These are phyloP conservation scores for Papilio polytes DNA, from an alignment of 1,140 invertebrate species.

Conservation along the genomic window DNA sequence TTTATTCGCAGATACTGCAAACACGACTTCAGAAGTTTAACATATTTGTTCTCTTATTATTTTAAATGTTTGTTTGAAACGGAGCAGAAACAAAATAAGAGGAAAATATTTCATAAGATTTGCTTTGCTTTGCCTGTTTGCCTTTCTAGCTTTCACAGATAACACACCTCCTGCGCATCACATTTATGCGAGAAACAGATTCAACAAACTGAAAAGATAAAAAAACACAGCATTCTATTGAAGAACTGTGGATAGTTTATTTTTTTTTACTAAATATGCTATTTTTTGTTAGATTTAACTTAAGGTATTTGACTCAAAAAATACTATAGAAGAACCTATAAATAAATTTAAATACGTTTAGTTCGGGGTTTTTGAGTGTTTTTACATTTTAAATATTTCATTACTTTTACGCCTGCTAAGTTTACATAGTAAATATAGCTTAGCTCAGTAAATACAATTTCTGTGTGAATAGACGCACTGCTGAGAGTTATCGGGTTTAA, in stretches of 20 bases:
- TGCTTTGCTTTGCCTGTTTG: constrained; percentile 23
- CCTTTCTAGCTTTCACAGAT: constrained; percentile 32
- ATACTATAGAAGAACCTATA: too few relatives aligned
- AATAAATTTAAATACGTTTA: too few relatives aligned
- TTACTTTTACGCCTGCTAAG: too few relatives aligned
- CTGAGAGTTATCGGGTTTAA: too few relatives aligned
- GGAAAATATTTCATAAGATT: constrained; percentile 25
- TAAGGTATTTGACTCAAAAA: too few relatives aligned
- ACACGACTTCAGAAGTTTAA: constrained; percentile 36
- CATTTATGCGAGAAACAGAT: not conserved
- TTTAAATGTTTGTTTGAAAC: constrained; percentile 19
- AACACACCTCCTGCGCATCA: constrained; percentile 5
- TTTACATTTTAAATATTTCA: too few relatives aligned
- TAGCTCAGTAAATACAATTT: too few relatives aligned
- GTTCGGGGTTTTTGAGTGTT: too few relatives aligned
- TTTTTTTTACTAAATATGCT: not conserved
- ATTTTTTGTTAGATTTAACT: too few relatives aligned
- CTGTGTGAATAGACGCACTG: too few relatives aligned
- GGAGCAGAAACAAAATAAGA: constrained; percentile 23
- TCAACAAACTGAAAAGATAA: not conserved
- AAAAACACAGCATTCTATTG: not conserved
- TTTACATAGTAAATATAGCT: too few relatives aligned
- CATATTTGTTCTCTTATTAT: constrained; percentile 39
- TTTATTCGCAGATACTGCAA: constrained; percentile 37
- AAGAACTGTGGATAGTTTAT: not conserved